phyloP scores from a whole-genome alignment of 2,888 invertebrate species.

The Agonopterix heracliana region DNA sequence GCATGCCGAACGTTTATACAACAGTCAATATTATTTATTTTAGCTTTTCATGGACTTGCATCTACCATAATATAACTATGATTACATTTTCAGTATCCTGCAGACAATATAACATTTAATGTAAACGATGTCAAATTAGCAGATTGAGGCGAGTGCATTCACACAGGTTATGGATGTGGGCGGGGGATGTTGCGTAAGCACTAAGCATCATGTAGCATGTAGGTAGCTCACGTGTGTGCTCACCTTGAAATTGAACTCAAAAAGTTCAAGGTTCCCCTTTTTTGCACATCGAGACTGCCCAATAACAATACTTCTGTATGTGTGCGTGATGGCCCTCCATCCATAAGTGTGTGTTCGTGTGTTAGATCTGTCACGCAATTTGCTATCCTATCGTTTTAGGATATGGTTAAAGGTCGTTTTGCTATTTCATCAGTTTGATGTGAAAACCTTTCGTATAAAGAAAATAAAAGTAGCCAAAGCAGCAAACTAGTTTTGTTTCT shows the following conservation, averaged over 20 bases:
- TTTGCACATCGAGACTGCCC: slow-evolving; percentile 49
- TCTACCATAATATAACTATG: too few species aligned
- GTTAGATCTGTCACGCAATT: background rate
- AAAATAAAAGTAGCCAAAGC: background rate
- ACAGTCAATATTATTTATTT: too few species aligned
- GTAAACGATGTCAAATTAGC: too few species aligned
- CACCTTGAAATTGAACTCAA: slow-evolving; percentile 68
- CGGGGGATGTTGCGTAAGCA: slow-evolving; percentile 53
- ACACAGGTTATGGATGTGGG: slow-evolving; percentile 1
- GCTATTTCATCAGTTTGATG: too few species aligned
- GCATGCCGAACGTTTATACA: too few species aligned
- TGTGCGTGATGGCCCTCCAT: slow-evolving; percentile 26
- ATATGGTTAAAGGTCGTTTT: too few species aligned
- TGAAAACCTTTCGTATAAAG: background rate
- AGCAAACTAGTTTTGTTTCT: background rate
- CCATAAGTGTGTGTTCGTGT: slow-evolving; percentile 25
- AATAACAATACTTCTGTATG: slow-evolving; percentile 52
- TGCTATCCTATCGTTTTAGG: too few species aligned
- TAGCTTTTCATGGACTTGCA: too few species aligned
- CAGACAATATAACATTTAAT: too few species aligned
- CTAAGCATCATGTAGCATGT: slow-evolving; percentile 17
- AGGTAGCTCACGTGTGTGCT: slow-evolving; percentile 51
- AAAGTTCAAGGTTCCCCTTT: slow-evolving; percentile 69
- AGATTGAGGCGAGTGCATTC: background rate
- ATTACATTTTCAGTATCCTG: too few species aligned